Evolutionary conservation across 2,888 invertebrate genomes (phyloP).

Genomic region (Dolomedes plantarius): DNA sequence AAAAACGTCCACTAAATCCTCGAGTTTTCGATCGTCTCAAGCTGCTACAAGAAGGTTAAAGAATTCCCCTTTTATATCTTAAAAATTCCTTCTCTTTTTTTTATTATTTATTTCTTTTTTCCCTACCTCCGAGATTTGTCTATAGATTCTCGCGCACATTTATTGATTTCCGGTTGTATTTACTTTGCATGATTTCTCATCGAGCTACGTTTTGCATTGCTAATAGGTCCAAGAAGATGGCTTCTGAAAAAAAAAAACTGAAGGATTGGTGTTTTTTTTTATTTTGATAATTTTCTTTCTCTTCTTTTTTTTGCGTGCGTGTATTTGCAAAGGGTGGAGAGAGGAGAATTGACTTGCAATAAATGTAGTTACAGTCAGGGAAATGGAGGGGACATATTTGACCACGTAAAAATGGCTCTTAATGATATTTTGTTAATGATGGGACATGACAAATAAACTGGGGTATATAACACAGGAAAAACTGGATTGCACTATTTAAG

Average conservation of each 20-base stretch:
- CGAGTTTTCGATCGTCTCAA: constrained; percentile 31
- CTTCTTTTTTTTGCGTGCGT: neutral
- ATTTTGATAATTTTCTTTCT: neutral
- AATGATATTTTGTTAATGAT: too few relatives aligned
- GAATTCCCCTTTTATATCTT: neutral
- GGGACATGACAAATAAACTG: too few relatives aligned
- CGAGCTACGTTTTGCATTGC: constrained; percentile 60
- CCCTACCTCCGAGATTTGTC: constrained; percentile 38
- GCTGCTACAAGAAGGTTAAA: constrained; percentile 13
- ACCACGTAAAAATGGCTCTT: neutral
- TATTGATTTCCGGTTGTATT: constrained; percentile 71
- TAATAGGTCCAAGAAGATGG: constrained; percentile 30
- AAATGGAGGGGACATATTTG: constrained; percentile 32
- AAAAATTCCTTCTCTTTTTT: constrained; percentile 13
- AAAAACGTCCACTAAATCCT: constrained; percentile 44
- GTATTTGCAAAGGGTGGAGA: constrained; percentile 17
- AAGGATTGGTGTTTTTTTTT: neutral
- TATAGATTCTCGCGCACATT: constrained; percentile 34
- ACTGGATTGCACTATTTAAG: too few relatives aligned
- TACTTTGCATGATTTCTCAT: constrained; percentile 57
- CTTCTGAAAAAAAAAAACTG: neutral
- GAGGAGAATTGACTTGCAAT: constrained; percentile 31
- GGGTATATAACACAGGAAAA: too few relatives aligned
- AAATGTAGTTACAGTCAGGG: neutral
- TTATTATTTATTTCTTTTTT: constrained; percentile 4